Evolutionary conservation across 2,888 invertebrate species (phyloP), one percentile per base, ranked within the genome.

Genomic region (Drosophila fungiperda): DNA sequence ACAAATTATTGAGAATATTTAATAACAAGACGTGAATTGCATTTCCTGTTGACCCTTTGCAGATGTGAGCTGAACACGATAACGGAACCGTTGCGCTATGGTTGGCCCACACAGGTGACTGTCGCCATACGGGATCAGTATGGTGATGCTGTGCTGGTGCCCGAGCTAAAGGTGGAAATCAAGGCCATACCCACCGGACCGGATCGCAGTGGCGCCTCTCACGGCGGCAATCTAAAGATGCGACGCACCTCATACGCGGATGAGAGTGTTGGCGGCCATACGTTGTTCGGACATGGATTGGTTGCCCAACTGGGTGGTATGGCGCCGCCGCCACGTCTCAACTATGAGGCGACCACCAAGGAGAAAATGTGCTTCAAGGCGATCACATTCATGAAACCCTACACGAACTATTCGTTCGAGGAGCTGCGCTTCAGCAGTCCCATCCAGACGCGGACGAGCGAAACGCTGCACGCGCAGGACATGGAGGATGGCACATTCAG

Each of bases 301-400:
- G 57, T 50, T 7, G 63, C 60, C 5, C 78, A 78, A 26, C 45
- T 87, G 60, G 89, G 92, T 8, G 93, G 93, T 0, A 82, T 93
- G 33, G 82, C 90, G 11, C 91, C 92, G n/a, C 93, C 93, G 17
- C 93, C 93, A 11, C 92, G 93, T 1, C 79, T 93, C 3, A 93
- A 90, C 64, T 99, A 98, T 93, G 97, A 98, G 92, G 96, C 97
- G 1, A 97, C 98, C 0, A 94, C 97, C 57, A 96, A 96, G 88
- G 98, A 99, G 89, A 97, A 96, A 93, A 97, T 97, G 96, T 96
- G 97, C 91, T 99, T 98, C 93, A 97, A 98, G 93, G 96, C 98
- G 35, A 98, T 99, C 80, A 97, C 97, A 17, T 97, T 98, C 93
- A 99, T 99, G 98, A 94, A 97, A 96, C 95, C 96, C 0, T 98